Evolutionary conservation across 2,888 invertebrate genomes (phyloP).

Genomic region (Oscheius sp.): DNA sequence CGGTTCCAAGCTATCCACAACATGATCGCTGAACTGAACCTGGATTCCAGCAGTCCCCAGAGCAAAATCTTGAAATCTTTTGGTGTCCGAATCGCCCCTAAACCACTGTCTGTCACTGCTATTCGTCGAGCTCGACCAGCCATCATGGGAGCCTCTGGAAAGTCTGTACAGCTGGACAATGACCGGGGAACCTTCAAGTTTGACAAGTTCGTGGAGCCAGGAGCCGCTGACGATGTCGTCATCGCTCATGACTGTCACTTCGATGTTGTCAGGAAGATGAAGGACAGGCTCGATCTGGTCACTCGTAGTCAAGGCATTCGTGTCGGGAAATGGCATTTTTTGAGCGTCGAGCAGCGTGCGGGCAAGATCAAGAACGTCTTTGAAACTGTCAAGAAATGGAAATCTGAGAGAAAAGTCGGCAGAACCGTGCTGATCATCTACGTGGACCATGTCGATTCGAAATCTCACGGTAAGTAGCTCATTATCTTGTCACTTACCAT

Average conservation of each 20-base stretch:
- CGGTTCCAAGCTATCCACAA: constrained; percentile 2
- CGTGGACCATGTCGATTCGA: neutral
- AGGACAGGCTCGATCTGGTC: neutral
- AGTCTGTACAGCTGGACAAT: no score
- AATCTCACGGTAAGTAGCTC: neutral
- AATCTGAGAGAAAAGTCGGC: neutral
- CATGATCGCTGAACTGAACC: constrained; percentile 26
- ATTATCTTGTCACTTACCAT: neutral
- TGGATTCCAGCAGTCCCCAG: neutral
- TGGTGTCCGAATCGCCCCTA: constrained; percentile 1
- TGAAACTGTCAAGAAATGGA: neutral
- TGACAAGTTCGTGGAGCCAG: neutral
- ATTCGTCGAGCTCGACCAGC: constrained; percentile 15
- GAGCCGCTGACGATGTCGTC: neutral
- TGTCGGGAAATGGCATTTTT: neutral
- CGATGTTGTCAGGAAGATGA: neutral
- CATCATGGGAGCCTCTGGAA: neutral
- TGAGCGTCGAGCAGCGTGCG: neutral
- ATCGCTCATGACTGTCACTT: neutral
- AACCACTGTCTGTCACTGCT: neutral
- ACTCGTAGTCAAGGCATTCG: neutral
- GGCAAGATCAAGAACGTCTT: neutral
- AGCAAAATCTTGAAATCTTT: neutral
- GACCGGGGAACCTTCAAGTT: neutral
- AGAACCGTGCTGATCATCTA: neutral